Evolutionary conservation across 2,797 vertebrate species (phyloP).

Genomic region (Pseudotriccus pelzelni): DNA sequence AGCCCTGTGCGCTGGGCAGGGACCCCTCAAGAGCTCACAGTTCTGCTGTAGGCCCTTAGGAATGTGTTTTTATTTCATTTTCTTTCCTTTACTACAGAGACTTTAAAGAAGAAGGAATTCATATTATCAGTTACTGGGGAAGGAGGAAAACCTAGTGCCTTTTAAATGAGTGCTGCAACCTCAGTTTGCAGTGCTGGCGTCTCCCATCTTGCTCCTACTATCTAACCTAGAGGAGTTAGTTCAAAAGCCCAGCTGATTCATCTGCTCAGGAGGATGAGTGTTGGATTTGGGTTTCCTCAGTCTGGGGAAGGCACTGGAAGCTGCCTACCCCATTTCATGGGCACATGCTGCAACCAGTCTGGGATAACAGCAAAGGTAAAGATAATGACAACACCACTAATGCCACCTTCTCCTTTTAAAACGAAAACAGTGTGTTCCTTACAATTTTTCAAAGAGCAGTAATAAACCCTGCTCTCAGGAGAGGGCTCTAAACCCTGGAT

Average conservation of each 20-base stretch:
- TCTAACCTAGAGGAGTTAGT: background rate
- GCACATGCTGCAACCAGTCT: background rate
- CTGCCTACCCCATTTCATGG: background rate
- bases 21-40: background rate
- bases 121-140: background rate
- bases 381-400: accelerated
- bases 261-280: background rate
- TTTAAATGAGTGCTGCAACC: background rate
- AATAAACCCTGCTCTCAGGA: background rate
- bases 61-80: background rate
- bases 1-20: background rate
- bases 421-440: background rate
- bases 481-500: background rate
- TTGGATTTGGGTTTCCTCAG: background rate
- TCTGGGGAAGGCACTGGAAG: background rate
- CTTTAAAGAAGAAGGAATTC: background rate
- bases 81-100: background rate
- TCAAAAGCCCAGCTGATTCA: background rate
- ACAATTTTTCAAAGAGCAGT: background rate
- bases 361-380: background rate
- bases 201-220: background rate
- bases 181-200: background rate
- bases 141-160: background rate
- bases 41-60: background rate
- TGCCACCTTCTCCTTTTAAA: background rate